Evolutionary conservation across 2,888 invertebrate genomes (phyloP).

Genomic region (Diarsia brunnea): DNA sequence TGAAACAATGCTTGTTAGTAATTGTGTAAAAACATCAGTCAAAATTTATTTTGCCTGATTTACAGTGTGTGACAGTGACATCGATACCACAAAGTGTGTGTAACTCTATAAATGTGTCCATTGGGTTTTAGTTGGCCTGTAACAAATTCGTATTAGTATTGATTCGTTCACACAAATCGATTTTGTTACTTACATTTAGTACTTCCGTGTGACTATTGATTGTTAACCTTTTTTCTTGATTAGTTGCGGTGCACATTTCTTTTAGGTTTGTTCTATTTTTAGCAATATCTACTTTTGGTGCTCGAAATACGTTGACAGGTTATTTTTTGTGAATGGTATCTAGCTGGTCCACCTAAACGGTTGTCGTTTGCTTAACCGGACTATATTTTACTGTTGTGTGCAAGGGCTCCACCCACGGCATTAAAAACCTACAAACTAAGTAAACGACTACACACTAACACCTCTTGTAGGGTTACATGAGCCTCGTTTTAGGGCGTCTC

Average conservation of each 20-base stretch:
- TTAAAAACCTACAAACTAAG: too few relatives aligned
- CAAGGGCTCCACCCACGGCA: too few relatives aligned
- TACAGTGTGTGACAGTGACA: background rate
- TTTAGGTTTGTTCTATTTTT: conserved; percentile 2
- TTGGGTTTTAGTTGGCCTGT: conserved; percentile 53
- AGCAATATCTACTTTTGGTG: background rate
- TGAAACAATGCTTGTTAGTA: too few relatives aligned
- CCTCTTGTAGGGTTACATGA: too few relatives aligned
- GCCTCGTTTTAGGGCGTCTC: too few relatives aligned
- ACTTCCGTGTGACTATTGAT: conserved; percentile 63
- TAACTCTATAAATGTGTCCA: conserved; percentile 41
- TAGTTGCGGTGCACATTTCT: conserved; percentile 33
- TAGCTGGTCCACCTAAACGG: too few relatives aligned
- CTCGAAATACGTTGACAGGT: background rate
- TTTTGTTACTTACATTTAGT: conserved; percentile 44
- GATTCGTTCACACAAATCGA: conserved; percentile 60
- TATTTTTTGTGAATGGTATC: too few relatives aligned
- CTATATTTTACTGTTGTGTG: too few relatives aligned
- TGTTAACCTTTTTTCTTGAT: conserved; percentile 31
- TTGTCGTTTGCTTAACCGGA: too few relatives aligned
- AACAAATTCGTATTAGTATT: conserved; percentile 60
- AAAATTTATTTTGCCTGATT: background rate
- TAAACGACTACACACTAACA: too few relatives aligned
- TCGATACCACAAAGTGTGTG: conserved; percentile 44
- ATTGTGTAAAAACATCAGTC: background rate